These are phyloP conservation scores for Candidula unifasciata DNA, from an alignment of 2,888 invertebrate genomes.

Conservation along the genomic window DNA sequence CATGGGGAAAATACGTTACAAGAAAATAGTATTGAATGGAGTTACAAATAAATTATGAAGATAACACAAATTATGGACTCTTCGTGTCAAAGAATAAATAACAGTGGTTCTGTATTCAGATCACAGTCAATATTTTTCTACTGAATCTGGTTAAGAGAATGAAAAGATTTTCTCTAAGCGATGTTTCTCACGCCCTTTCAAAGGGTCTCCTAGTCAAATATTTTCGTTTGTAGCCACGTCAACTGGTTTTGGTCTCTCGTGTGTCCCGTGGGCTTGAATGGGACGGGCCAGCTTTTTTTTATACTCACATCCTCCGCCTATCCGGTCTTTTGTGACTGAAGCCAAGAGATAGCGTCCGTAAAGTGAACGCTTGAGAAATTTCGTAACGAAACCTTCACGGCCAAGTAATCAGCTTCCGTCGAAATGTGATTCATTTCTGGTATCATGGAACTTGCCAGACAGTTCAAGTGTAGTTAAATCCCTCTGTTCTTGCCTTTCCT, in stretches of 20 bases:
- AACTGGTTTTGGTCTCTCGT: slow-evolving; percentile 33
- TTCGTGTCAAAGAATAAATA: too few relatives aligned
- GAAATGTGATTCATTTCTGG: not conserved
- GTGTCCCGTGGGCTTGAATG: not conserved
- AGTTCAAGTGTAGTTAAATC: not conserved
- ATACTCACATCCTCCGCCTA: not conserved
- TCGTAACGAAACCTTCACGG: too few relatives aligned
- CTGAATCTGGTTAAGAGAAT: not conserved
- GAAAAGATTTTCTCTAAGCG: not conserved
- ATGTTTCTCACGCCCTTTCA: slow-evolving; percentile 22
- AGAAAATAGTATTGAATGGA: not conserved
- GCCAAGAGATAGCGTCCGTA: not conserved
- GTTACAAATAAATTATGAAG: not conserved
- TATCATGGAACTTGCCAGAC: not conserved
- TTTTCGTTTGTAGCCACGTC: slow-evolving; percentile 1
- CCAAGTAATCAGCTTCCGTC: not conserved
- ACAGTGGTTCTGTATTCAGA: not conserved
- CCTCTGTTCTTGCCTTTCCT: not conserved
- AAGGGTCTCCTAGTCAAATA: not conserved
- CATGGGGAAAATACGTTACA: too few relatives aligned
- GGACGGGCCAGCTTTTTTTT: not conserved
- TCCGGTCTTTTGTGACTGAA: not conserved
- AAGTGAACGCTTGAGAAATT: not conserved
- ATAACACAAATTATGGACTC: not conserved
- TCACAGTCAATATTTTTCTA: not conserved